These are phyloP conservation scores for Liasis olivaceus DNA, from an alignment of 2,797 vertebrate species.

Conservation along the genomic window DNA sequence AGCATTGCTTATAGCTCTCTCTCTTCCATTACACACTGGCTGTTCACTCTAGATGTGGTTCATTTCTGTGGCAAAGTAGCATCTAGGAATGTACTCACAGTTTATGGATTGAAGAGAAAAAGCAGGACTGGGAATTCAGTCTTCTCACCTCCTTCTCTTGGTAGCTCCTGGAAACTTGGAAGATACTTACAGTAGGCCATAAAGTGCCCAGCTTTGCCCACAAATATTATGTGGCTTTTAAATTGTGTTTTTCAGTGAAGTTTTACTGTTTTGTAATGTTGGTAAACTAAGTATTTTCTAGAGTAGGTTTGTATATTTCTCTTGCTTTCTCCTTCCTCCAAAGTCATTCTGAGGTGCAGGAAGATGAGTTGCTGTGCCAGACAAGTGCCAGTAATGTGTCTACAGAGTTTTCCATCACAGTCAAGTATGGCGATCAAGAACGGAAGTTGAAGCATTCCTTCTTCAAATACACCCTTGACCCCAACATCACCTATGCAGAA, in stretches of 20 bases:
- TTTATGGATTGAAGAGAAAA: not conserved
- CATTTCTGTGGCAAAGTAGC: not conserved
- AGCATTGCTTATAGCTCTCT: too few relatives aligned
- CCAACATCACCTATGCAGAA: slow-evolving; percentile 85
- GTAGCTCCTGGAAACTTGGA: not conserved
- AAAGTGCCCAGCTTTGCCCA: not conserved
- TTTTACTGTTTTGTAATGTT: not conserved
- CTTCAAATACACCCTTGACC: slow-evolving; percentile 88
- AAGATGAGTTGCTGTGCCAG: slow-evolving; percentile 82
- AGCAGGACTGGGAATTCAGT: not conserved
- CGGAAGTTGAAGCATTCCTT: slow-evolving; percentile 75
- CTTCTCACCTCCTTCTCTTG: not conserved
- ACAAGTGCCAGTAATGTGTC: slow-evolving; percentile 83
- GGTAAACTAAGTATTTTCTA: not conserved
- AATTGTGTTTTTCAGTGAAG: not conserved
- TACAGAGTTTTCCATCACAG: slow-evolving; percentile 77
- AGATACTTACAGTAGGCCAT: not conserved
- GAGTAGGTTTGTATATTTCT: not conserved
- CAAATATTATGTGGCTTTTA: not conserved
- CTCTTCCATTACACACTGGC: not conserved
- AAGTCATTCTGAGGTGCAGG: slow-evolving; percentile 81
- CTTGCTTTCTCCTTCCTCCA: not conserved
- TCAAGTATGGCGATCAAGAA: slow-evolving; percentile 83
- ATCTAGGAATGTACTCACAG: not conserved
- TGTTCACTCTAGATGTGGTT: not conserved